phyloP scores from a whole-genome alignment of 2,888 invertebrate genomes.

The Trissoscelio sp. region DNA sequence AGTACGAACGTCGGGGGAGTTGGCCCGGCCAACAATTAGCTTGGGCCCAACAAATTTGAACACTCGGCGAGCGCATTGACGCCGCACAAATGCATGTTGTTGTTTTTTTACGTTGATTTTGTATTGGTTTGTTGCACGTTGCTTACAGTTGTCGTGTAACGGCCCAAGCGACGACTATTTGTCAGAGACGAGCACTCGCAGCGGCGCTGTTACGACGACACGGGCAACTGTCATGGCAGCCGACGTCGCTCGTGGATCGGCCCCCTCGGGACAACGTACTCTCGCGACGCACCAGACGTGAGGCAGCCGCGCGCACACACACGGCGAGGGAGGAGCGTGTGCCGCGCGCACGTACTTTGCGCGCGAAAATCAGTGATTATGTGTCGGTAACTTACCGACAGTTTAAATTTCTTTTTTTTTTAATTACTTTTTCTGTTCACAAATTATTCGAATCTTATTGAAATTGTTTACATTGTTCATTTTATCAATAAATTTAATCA shows the following conservation, averaged over 20 bases:
- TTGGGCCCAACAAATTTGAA: conserved; percentile 9
- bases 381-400: too few relatives aligned
- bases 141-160: not conserved
- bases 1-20: conserved; percentile 2
- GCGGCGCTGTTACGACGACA: conserved; percentile 42
- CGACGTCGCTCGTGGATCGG: conserved; percentile 31
- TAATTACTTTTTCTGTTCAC: too few relatives aligned
- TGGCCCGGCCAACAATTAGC: conserved; percentile 21
- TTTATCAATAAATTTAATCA: too few relatives aligned
- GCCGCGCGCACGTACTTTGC: too few relatives aligned
- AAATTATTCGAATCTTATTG: too few relatives aligned
- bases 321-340: too few relatives aligned
- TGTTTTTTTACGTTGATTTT: not conserved
- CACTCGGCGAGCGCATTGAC: conserved; percentile 8
- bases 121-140: not conserved
- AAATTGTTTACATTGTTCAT: too few relatives aligned
- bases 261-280: conserved; percentile 52
- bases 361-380: too few relatives aligned
- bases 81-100: conserved; percentile 22
- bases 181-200: conserved; percentile 15
- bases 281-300: conserved; percentile 25
- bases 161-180: conserved; percentile 22
- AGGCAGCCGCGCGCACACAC: not conserved
- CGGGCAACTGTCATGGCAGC: conserved; percentile 67
- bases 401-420: too few relatives aligned